Base-by-base conservation (phyloP, 2,797 vertebrate genomes). In the Argyrosomus regius region DNA sequence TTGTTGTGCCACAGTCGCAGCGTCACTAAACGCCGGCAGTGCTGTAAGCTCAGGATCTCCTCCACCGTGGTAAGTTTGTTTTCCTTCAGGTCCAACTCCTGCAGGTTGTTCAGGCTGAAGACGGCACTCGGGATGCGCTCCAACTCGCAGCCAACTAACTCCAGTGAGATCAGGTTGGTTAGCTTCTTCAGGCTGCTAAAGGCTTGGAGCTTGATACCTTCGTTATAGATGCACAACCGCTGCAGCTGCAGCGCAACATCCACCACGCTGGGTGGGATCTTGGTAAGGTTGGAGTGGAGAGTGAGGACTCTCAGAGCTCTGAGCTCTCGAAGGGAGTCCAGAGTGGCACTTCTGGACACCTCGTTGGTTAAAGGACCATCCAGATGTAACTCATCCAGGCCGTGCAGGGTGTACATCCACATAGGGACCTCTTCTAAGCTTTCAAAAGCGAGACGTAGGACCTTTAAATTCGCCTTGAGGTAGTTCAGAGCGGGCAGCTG, bases 1-100 rank as follows among this genome's bases (percentile, higher is more conserved):
- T 93, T 94, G 81, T 98, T 98, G 93, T 97, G 94, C 96, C 97
- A 98, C 65, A 98, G 92, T 60, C 91, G 90, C 9, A 98, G 97
- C 0, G 94, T 94, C 31, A 88, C 91, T 52, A 98, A 89, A 65
- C 96, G 96, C 18, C 89, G 92, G 76, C 97, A 98, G 81, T 98
- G 97, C 90, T 98, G 97, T 68, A 98, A 91, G 75, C 97, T 98
- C 49, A 98, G 93, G 67, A 98, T 97, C 90, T 98, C 97, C 77
- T 98, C 97, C 3, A 97, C 96, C 0, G 97, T 96, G 53, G 92
- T 94, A 5, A 98, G 93, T 70, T 94, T 96, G 89, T 98, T 98
- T 20, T 97, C 97, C 72, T 91, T 95, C 52, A 98, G 92, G 89
- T 98, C 97, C 56, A 98, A 78, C 81, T 96, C 96, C 87, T 97